A percentile compares a stretch with the other conserved stretches of the same genome.
phyloP scores from a whole-genome alignment of 2,797 vertebrate genomes.

The Melanotaenia maccullochi region DNA sequence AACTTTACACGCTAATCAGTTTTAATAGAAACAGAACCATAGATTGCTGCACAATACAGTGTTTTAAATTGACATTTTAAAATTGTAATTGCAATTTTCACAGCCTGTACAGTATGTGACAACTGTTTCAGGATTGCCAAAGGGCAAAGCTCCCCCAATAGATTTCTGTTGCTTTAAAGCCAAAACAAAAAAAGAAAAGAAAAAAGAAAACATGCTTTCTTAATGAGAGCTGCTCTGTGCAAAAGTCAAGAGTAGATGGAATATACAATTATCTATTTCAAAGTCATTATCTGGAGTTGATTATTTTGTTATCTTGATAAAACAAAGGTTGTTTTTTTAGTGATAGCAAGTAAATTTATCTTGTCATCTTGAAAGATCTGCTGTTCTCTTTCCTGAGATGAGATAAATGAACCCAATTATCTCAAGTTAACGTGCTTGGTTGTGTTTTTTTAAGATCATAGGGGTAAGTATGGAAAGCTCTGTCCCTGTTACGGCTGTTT shows the following conservation, averaged over 20 bases:
- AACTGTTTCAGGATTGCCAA: neutral
- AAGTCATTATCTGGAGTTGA: neutral
- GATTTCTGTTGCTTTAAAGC: neutral
- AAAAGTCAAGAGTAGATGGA: neutral
- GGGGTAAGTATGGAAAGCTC: neutral
- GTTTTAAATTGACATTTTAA: neutral
- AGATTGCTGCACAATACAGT: neutral
- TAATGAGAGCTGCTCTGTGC: no score
- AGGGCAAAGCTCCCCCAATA: neutral
- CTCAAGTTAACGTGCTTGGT: neutral
- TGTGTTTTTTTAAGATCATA: neutral
- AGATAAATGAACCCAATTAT: constrained; percentile 7
- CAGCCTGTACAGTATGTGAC: neutral
- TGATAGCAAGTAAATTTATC: neutral
- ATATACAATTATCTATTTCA: neutral
- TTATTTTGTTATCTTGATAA: neutral
- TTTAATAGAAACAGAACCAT: neutral
- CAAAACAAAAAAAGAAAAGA: neutral
- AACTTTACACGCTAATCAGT: neutral
- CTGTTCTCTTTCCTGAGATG: neutral
- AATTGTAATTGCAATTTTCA: neutral
- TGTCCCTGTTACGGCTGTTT: neutral
- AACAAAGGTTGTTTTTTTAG: neutral
- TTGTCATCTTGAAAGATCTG: neutral
- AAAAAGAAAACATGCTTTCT: neutral